Evolutionary conservation across 2,888 invertebrate genomes (phyloP).

Genomic region (Rhabditoides inermis): DNA sequence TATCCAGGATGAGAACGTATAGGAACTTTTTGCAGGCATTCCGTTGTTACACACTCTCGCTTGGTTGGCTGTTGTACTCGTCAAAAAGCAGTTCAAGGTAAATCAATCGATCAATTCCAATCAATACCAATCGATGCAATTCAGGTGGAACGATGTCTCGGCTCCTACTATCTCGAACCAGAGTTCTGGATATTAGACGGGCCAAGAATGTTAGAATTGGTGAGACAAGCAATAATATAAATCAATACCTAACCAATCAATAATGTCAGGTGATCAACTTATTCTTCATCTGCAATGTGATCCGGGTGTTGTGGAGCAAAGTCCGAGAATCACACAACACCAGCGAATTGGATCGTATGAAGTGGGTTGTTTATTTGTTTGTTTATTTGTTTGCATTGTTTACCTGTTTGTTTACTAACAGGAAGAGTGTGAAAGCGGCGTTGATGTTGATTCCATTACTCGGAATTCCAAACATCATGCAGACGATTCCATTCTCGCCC

Average conservation of each 20-base stretch:
- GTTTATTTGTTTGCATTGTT: not conserved
- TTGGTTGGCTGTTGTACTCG: slow-evolving; percentile 45
- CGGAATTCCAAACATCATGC: slow-evolving; percentile 58
- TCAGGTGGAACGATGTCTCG: slow-evolving; percentile 40
- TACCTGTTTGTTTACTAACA: slow-evolving; percentile 25
- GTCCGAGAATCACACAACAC: slow-evolving; percentile 54
- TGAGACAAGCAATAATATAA: no score
- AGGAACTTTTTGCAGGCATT: slow-evolving; percentile 26
- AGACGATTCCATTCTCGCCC: slow-evolving; percentile 53
- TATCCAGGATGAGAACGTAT: not conserved
- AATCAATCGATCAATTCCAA: slow-evolving; percentile 3
- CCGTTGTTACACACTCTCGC: slow-evolving; percentile 46
- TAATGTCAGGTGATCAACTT: slow-evolving; percentile 56
- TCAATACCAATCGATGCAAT: not conserved
- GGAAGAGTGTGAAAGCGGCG: slow-evolving; percentile 58
- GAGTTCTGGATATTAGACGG: slow-evolving; percentile 76
- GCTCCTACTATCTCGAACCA: slow-evolving; percentile 49
- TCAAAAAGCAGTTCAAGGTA: slow-evolving; percentile 44
- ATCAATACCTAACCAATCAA: not conserved
- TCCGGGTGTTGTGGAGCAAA: slow-evolving; percentile 57
- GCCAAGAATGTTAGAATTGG: slow-evolving; percentile 70
- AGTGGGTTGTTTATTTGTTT: slow-evolving; percentile 46
- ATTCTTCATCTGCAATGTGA: slow-evolving; percentile 56
- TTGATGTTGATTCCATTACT: slow-evolving; percentile 57
- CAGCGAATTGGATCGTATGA: slow-evolving; percentile 56